Evolutionary conservation across 2,797 vertebrate species (phyloP), one percentile per base, ranked within the genome.

Genomic region (Anguilla marmorata): DNA sequence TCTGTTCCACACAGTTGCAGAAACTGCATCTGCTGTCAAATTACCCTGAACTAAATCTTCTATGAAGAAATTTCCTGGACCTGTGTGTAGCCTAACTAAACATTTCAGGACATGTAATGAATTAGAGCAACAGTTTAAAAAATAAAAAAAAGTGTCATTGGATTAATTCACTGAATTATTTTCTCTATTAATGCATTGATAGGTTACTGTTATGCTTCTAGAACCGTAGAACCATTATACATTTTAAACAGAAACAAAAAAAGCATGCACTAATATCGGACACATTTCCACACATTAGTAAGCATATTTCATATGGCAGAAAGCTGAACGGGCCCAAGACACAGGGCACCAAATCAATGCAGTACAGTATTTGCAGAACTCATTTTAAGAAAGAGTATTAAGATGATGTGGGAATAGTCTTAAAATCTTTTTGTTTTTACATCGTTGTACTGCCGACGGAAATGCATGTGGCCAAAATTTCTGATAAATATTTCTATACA

Each of bases 1-100:
- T 82, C 74, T 86, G 3, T 54, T 41, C 69, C n/a, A 56, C 82
- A 63, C 86, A 87, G 86, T 72, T 87, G 86, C 74, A 87, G 76
- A 56, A 66, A 63, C 74, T 80, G 56, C 58, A 52, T 58, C 24
- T 69, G 63, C 63, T 69, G n/a, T n/a, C n/a, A 12, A 30, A 72
- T 30, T 72, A 72, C 9, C 69, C 69, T 30, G 27, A 72, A 72
- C 63, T 69, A 24, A n/a, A 69, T 9, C 24, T n/a, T 69, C 63
- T 69, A 27, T 9, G 27, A 72, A 30, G 27, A 30, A 33, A 72
- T 33, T 14, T 72, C 69, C 69, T 72, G 69, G 69, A 33, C 9
- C 69, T 72, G 9, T 16, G 14, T 3, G 56, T 14, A 58, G 56
- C 14, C 56, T 58, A 58, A 58, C 56, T 58, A 58, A 58, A 58